Evolutionary conservation across 2,797 vertebrate genomes (phyloP).

Genomic region (Sphenopsis melanotis): DNA sequence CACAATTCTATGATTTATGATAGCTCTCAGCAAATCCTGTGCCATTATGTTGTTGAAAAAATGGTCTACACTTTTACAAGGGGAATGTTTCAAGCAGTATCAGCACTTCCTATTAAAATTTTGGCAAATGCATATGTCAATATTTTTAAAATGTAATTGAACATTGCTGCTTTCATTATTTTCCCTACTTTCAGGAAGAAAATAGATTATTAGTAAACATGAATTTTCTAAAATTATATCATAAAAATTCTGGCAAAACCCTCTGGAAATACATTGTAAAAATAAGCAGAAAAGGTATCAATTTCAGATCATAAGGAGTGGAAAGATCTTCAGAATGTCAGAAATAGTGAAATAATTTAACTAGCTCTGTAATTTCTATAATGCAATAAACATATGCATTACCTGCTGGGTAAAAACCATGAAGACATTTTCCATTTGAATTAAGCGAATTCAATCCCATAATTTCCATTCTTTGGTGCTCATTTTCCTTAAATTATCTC

Average conservation of each 20-base stretch:
- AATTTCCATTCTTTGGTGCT: slow-evolving; percentile 63
- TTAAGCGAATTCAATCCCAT: slow-evolving; percentile 42
- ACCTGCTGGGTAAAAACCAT: slow-evolving; percentile 64
- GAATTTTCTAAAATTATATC: slow-evolving; percentile 3
- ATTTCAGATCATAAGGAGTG: slow-evolving; percentile 54
- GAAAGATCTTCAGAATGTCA: slow-evolving; percentile 58
- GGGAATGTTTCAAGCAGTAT: slow-evolving; percentile 11
- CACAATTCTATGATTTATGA: slow-evolving; percentile 34
- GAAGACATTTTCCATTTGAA: slow-evolving; percentile 61
- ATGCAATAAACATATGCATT: slow-evolving; percentile 40
- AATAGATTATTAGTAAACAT: slow-evolving; percentile 39
- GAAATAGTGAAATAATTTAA: slow-evolving; percentile 64
- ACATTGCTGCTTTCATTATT: neutral
- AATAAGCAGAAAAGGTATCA: slow-evolving; percentile 48
- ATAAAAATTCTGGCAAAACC: slow-evolving; percentile 44
- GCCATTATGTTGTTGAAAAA: slow-evolving; percentile 23
- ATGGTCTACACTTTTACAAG: neutral
- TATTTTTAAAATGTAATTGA: neutral
- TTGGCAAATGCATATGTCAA: neutral
- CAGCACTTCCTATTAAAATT: neutral
- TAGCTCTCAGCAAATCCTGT: slow-evolving; percentile 11
- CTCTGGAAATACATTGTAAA: slow-evolving; percentile 22
- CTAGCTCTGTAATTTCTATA: slow-evolving; percentile 61
- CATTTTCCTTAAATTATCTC: slow-evolving; percentile 61
- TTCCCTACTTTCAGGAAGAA: neutral